These are phyloP conservation scores for Microtus montanus DNA, from an alignment of 2,113 vertebrate genomes.

Conservation along the genomic window DNA sequence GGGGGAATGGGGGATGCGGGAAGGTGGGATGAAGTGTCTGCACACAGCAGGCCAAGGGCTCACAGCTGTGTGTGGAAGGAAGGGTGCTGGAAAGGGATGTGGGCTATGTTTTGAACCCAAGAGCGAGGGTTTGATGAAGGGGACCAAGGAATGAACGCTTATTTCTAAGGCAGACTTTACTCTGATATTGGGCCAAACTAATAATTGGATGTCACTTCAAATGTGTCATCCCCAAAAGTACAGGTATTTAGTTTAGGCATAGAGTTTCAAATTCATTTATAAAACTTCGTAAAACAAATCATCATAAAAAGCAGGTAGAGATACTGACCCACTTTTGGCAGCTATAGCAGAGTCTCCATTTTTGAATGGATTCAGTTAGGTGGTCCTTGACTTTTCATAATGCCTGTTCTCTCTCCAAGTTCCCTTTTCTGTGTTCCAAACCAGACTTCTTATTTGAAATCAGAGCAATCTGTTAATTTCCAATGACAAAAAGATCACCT, in stretches of 20 bases:
- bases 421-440: conserved; percentile 46
- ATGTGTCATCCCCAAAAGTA: background rate
- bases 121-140: background rate
- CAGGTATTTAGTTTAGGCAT: background rate
- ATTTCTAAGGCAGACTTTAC: background rate
- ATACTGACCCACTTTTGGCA: background rate
- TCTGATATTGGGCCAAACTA: background rate
- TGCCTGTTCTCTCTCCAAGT: background rate
- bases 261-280: background rate
- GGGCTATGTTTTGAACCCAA: background rate
- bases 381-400: background rate
- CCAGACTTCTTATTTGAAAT: conserved; percentile 2
- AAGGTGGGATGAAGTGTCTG: background rate
- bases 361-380: conserved; percentile 9
- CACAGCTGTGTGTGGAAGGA: background rate
- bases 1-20: background rate
- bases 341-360: background rate
- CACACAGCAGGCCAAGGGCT: background rate
- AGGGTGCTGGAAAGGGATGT: background rate
- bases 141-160: background rate
- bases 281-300: background rate
- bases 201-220: background rate
- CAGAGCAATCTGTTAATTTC: conserved; percentile 30
- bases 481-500: conserved; percentile 24
- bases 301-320: background rate